A percentile compares a stretch with the other conserved stretches of the same genome.
Evolutionary conservation across 2,797 vertebrate genomes (phyloP).

Genomic region (Eulemur rubriventer): DNA sequence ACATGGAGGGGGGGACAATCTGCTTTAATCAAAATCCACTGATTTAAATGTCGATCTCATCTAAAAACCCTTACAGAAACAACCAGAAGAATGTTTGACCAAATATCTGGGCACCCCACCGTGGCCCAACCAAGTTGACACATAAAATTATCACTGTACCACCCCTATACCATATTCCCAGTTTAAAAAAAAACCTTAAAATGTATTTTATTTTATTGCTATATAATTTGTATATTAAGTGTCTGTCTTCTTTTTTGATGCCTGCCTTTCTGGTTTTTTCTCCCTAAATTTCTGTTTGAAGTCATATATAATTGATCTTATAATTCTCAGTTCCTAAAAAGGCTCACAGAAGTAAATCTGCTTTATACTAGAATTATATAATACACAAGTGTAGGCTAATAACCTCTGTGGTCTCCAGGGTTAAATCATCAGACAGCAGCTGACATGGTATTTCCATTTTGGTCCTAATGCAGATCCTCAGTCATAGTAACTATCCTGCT

Average conservation of each 20-base stretch:
- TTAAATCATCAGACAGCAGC: neutral
- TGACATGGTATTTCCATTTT: neutral
- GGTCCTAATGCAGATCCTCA: neutral
- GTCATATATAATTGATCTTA: neutral
- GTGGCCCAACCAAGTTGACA: neutral
- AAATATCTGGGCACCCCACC: neutral
- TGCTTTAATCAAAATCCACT: neutral
- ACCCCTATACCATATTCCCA: neutral
- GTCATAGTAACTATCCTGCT: conserved; percentile 16
- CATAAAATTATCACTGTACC: neutral
- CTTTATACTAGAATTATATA: neutral
- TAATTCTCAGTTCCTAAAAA: conserved; percentile 27
- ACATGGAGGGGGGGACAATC: neutral
- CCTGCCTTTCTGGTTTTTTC: conserved; percentile 2
- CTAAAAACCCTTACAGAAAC: neutral
- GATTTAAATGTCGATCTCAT: neutral
- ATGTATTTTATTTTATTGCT: neutral
- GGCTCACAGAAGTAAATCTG: neutral
- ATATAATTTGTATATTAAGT: neutral
- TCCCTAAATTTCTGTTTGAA: conserved; percentile 40
- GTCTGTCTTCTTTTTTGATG: neutral
- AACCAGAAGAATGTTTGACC: neutral
- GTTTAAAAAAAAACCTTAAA: neutral
- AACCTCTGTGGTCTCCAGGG: neutral
- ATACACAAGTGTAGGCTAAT: neutral